These are phyloP conservation scores for Dicrostonyx torquatus DNA, from an alignment of 2,797 vertebrate species.

Conservation along the genomic window DNA sequence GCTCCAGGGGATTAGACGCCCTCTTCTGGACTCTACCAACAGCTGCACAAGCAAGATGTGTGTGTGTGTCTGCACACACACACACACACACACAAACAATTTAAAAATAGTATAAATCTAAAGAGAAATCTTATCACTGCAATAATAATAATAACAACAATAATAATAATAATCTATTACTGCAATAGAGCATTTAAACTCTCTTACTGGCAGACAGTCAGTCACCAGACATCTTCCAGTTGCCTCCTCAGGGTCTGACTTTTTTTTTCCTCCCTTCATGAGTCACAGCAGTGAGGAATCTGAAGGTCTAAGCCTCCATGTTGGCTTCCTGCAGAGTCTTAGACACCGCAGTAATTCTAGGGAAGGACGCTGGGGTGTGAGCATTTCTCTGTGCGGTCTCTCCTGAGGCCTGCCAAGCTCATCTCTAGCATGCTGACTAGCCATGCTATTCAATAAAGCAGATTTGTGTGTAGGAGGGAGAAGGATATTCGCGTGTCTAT, in stretches of 20 bases:
- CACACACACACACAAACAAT: no score
- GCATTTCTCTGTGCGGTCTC: rapidly evolving
- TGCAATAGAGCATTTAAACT: neutral
- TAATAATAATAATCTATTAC: no score
- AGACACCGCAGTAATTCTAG: neutral
- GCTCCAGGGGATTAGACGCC: neutral
- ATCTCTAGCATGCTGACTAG: no score
- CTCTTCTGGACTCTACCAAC: neutral
- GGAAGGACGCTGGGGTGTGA: no score
- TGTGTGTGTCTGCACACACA: no score
- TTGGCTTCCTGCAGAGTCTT: neutral
- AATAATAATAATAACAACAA: neutral
- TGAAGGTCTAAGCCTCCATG: rapidly evolving
- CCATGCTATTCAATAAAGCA: neutral
- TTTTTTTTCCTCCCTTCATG: rapidly evolving
- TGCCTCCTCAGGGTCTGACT: rapidly evolving
- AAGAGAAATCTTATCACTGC: neutral
- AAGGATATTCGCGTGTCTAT: neutral
- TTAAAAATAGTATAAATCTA: neutral
- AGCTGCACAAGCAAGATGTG: neutral
- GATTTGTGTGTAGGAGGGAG: neutral
- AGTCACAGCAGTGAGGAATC: neutral
- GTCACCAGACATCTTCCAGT: rapidly evolving
- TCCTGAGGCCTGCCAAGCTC: neutral
- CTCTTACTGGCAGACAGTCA: neutral